Evolutionary conservation across 2,888 invertebrate genomes (phyloP), one percentile per base, ranked within the genome.

Genomic region (Sphaerophoria rueppellii): DNA sequence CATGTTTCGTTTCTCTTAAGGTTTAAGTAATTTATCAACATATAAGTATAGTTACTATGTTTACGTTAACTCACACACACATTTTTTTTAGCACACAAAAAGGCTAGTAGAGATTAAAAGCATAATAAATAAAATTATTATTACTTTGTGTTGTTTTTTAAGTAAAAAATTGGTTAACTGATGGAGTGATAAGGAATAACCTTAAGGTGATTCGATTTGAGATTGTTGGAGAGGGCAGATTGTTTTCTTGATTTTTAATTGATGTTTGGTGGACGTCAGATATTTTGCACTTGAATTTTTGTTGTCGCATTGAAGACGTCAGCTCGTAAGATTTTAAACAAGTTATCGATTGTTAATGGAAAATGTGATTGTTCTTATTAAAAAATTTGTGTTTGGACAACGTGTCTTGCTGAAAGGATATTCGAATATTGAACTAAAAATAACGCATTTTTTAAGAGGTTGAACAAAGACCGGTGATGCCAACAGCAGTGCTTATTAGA

Each of bases 1-100:
- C 67, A 54, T 52, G 12, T 50, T 72, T 58, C 32, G n/a, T 55
- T 63, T 48, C 35, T 6, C 24, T 70, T 72, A 50, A 58, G 52
- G 65, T 74, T 55, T 70, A 75, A 82, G 55, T 83, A 75, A 83
- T 72, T 76, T 83, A 83, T 83, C 74, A 76, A 24, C 40, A 12
- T 16, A 40, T 60, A 40, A 60, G 24, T 60, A 43, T n/a, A 60
- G 0, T 60, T 48, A 61, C 35, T 54, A 50, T 63, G 54, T 37
- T 52, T 11, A 24, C 34, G 35, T 65, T 14, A 43, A 24, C 32
- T 40, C 67, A 54, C 37, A 67, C 34, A 67, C 12, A 54, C 16
- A 34, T 24, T 67, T 24, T 24, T 24, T 2, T 6, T 54, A 54
- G 37, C 37, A 52, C 50, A n/a, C n/a, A 6, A 55, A 43, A 46